These are phyloP conservation scores for Oryzias curvinotus DNA, from an alignment of 2,113 vertebrate species.

Conservation along the genomic window DNA sequence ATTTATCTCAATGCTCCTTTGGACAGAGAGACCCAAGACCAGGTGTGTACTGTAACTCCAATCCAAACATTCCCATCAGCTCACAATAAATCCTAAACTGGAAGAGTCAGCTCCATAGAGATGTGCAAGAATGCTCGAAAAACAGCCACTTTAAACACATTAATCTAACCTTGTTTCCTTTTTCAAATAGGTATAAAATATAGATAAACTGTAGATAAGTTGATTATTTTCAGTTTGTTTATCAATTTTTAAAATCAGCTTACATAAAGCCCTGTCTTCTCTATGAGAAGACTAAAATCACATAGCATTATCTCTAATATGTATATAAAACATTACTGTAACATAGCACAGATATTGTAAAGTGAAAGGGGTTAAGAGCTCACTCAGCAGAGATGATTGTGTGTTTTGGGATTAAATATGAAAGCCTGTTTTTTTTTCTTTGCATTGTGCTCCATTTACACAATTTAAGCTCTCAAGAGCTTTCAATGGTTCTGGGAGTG, in stretches of 20 bases:
- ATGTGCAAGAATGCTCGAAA: not conserved
- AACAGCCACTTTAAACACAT: not conserved
- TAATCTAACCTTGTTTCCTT: too few relatives aligned
- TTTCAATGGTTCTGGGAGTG: conserved; percentile 27
- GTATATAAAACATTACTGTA: not conserved
- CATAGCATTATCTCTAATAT: not conserved
- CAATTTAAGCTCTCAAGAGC: conserved; percentile 13
- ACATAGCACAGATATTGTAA: not conserved
- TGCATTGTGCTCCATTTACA: conserved; percentile 12
- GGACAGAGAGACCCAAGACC: conserved; percentile 81
- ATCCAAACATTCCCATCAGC: conserved; percentile 26
- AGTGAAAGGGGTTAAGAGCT: not conserved
- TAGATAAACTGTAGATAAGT: not conserved
- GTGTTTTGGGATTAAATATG: conserved; percentile 16
- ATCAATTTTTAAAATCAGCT: too few relatives aligned
- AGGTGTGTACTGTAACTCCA: conserved; percentile 61
- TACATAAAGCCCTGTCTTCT: too few relatives aligned
- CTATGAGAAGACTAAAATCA: not conserved
- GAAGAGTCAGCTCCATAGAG: not conserved
- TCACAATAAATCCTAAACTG: conserved; percentile 6
- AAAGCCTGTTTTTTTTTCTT: conserved; percentile 12
- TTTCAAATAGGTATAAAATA: not conserved
- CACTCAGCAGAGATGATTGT: conserved; percentile 8
- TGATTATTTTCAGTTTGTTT: not conserved
- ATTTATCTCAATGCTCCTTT: conserved; percentile 77